Evolutionary conservation across 1,140 invertebrate species (phyloP).

Genomic region (Orussus abietinus): DNA sequence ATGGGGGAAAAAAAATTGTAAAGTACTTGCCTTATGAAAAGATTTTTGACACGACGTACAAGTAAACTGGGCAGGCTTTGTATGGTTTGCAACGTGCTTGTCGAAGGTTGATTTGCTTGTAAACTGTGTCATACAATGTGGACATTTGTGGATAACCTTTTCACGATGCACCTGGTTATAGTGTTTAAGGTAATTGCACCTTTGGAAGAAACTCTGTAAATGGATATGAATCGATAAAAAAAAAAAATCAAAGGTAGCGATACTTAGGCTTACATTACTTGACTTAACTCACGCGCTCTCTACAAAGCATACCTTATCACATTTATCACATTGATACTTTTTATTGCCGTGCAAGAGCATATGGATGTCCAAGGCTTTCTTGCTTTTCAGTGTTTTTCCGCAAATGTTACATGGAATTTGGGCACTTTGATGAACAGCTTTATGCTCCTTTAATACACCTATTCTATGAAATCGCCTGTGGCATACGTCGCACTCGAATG

Average conservation of each 20-base stretch:
- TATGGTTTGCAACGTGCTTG: conserved; percentile 20
- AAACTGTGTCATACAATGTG: conserved; percentile 23
- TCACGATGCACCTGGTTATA: conserved; percentile 45
- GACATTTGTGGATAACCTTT: conserved; percentile 34
- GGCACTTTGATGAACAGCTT: conserved; percentile 44
- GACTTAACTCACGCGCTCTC: too few species aligned
- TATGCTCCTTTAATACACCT: conserved; percentile 49
- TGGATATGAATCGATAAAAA: neutral
- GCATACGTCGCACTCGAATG: conserved; percentile 48
- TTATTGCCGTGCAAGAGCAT: conserved; percentile 35
- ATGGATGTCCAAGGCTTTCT: conserved; percentile 52
- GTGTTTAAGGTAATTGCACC: conserved; percentile 41
- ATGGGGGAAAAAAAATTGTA: too few species aligned
- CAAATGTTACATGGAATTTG: conserved; percentile 48
- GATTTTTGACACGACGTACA: conserved; percentile 44
- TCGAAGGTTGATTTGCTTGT: conserved; percentile 16
- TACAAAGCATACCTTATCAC: conserved; percentile 47
- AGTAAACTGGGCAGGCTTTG: conserved; percentile 13
- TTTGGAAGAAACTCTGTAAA: conserved; percentile 44
- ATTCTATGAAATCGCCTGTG: conserved; percentile 51
- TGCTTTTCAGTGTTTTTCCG: conserved; percentile 51
- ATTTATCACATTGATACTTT: conserved; percentile 48
- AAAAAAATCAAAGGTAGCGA: neutral
- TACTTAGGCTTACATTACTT: too few species aligned
- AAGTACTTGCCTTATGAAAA: conserved; percentile 39